Conservation (phyloP, 2,113 vertebrate genomes). For the Pristiophorus japonicus region DNA sequence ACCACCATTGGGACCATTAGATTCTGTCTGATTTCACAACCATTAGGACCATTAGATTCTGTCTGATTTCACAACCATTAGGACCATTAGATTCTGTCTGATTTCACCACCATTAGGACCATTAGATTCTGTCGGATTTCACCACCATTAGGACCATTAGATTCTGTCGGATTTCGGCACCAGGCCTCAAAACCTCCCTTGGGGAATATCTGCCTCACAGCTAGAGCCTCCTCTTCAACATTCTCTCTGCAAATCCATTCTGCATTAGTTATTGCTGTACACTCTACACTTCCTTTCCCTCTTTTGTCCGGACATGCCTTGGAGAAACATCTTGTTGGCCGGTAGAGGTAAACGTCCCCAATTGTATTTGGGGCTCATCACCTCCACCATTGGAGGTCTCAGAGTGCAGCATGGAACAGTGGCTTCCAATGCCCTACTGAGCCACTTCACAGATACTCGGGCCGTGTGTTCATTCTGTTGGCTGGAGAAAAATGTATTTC, state of each 20-base stretch:
- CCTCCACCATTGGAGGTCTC: not conserved
- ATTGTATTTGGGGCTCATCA: not conserved
- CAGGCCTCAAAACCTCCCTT: not conserved
- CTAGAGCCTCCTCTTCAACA: not conserved
- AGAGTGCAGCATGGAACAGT: not conserved
- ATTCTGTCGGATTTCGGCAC: not conserved
- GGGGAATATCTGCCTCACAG: not conserved
- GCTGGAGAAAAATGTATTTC: too few species aligned
- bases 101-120: not conserved
- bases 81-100: too few species aligned
- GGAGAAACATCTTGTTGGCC: not conserved
- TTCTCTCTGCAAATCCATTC: not conserved
- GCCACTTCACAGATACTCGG: not conserved
- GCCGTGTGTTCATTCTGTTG: not conserved
- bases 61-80: not conserved
- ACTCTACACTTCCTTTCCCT: too few species aligned
- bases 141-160: not conserved
- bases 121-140: not conserved
- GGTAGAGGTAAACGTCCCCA: too few species aligned
- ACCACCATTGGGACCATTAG: not conserved
- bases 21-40: not conserved
- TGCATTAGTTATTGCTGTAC: not conserved
- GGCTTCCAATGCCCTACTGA: not conserved
- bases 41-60: not conserved
- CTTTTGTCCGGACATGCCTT: not conserved